Evolutionary conservation across 2,113 vertebrate genomes (phyloP), one percentile per base, ranked within the genome.

Genomic region (Macrotus californicus): DNA sequence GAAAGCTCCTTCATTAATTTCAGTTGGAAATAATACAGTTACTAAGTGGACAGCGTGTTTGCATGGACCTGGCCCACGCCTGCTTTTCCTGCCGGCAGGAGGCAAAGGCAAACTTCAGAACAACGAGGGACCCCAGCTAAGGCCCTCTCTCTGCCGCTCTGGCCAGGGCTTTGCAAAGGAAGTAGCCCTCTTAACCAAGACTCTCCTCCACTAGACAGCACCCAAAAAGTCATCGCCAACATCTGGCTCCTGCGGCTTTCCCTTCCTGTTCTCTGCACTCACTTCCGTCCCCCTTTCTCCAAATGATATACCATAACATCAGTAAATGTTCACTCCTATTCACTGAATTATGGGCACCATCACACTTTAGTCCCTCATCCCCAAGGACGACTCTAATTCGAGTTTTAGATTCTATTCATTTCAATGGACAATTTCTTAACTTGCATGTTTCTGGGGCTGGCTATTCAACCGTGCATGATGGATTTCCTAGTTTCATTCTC

Each of bases 21-120:
- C 93, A 9, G 8, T 59, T 61, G 61, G 67, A 95, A 93, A 92
- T 39, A 41, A 92, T 39, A 46, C 21, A 87, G 36, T 87, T 85
- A 69, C 24, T n/a, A 82, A 84, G 59, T 26, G 41, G 26, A 54
- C 67, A 64, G 72, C 41, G 75, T 66, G 36, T 90, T 70, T 77
- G 81, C 73, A 46, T 43, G 3, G 5, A 80, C 39, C 39, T 16
- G 54, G n/a, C 39, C 11, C 6, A 21, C 13, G 31, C 13, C 50
- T 22, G 31, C 5, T 61, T 39, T 84, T 73, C 81, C 34, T 10
- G 31, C 82, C 76, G 56, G 41, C 50, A 59, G 50, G 70, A n/a
- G 3, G 22, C 31, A 8, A 69, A 52, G 69, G 61, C 34, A 48
- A 70, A 34, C 64, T 77, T 66, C 19, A 56, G 41, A 54, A 26